Percentiles rank a stretch among this genome's conserved stretches.
These are phyloP conservation scores for Semnopithecus entellus DNA, from an alignment of 2,113 vertebrate genomes.

Conservation along the genomic window DNA sequence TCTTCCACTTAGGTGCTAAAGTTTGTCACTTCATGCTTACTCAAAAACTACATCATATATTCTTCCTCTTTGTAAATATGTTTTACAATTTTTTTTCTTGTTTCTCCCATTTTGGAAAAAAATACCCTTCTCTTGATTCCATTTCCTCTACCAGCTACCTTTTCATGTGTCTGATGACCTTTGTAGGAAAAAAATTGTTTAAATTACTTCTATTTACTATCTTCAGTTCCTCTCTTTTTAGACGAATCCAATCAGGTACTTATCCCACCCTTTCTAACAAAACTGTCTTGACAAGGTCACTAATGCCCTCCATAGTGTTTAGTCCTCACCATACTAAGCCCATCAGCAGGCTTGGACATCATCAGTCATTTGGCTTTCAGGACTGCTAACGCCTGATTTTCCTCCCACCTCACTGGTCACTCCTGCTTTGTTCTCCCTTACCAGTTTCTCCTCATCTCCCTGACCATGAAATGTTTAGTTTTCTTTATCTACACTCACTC, in stretches of 20 bases:
- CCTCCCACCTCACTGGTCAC: neutral
- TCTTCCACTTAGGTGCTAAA: neutral
- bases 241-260: too few relatives aligned
- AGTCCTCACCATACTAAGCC: neutral
- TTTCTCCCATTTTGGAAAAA: neutral
- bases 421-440: neutral
- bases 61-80: neutral
- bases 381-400: neutral
- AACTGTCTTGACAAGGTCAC: neutral
- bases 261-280: neutral
- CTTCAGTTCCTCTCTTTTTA: neutral
- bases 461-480: neutral
- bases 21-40: neutral
- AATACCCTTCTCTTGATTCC: neutral
- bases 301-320: fast-evolving
- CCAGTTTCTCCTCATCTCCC: neutral
- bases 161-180: neutral
- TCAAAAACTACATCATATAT: neutral
- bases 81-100: neutral
- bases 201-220: neutral
- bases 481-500: neutral
- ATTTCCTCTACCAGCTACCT: neutral
- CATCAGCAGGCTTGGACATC: neutral
- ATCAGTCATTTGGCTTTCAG: neutral
- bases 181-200: neutral